Evolutionary conservation across 2,113 vertebrate species (phyloP).

Genomic region (Hyperoodon ampullatus): DNA sequence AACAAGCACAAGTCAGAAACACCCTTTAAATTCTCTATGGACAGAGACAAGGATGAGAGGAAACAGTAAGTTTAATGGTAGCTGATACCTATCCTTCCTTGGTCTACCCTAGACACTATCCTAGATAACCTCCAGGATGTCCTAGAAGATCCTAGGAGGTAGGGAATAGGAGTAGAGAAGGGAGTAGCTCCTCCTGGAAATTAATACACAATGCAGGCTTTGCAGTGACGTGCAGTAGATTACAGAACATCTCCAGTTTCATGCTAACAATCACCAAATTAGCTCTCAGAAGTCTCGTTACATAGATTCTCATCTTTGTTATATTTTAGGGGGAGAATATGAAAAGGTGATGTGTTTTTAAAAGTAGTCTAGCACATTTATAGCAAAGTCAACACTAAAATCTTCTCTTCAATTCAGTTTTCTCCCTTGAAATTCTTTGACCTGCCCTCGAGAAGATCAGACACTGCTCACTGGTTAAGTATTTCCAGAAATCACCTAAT

Average conservation of each 20-base stretch:
- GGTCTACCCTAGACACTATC: neutral
- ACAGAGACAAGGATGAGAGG: neutral
- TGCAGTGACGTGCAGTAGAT: neutral
- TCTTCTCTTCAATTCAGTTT: neutral
- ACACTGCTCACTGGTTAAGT: neutral
- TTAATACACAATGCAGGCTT: neutral
- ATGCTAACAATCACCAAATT: neutral
- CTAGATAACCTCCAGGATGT: neutral
- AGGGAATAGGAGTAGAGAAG: neutral
- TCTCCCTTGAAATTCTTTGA: constrained; percentile 3
- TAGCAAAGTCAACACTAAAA: neutral
- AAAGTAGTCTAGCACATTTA: neutral
- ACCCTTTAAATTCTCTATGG: neutral
- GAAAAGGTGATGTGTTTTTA: neutral
- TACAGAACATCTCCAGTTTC: neutral
- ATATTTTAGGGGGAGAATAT: neutral
- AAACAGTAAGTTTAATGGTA: neutral
- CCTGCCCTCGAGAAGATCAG: neutral
- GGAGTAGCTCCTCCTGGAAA: neutral
- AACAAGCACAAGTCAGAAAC: neutral
- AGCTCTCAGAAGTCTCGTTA: neutral
- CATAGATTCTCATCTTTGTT: neutral
- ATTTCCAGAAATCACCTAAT: neutral
- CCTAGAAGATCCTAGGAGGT: neutral
- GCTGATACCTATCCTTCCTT: neutral